phyloP scores from a whole-genome alignment of 1,140 invertebrate species.

The Harpegnathos saltator region DNA sequence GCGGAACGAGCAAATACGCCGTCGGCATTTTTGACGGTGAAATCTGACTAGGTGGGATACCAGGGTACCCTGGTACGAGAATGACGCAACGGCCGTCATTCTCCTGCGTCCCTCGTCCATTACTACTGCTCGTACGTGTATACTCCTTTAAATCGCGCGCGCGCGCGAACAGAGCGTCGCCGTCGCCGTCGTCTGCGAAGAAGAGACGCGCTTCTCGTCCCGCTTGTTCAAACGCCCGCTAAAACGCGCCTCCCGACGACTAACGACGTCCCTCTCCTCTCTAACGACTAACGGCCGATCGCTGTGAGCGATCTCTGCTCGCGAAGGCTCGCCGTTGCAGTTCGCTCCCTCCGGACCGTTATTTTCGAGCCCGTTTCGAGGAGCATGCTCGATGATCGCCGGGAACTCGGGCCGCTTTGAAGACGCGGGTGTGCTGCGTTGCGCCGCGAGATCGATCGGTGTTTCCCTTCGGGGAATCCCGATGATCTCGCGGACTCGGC shows the following conservation, averaged over 20 bases:
- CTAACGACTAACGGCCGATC: too few species aligned
- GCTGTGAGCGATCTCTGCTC: constrained; percentile 13
- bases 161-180: neutral
- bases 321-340: neutral
- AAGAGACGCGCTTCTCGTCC: neutral
- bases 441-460: constrained; percentile 62
- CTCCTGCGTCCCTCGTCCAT: constrained; percentile 70
- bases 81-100: constrained; percentile 71
- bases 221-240: constrained; percentile 20
- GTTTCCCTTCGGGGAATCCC: constrained; percentile 72
- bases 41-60: constrained; percentile 83
- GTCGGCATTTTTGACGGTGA: constrained; percentile 85
- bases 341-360: constrained; percentile 42
- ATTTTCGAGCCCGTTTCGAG: constrained; percentile 68
- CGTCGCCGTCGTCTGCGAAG: constrained; percentile 11
- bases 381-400: constrained; percentile 70
- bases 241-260: too few species aligned
- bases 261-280: too few species aligned
- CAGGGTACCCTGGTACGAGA: constrained; percentile 68
- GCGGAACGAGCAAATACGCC: constrained; percentile 85
- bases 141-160: constrained; percentile 41
- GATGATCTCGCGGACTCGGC: constrained; percentile 60
- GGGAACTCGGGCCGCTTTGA: constrained; percentile 69
- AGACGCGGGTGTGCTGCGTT: constrained; percentile 65
- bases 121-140: constrained; percentile 69